Percentiles rank a stretch among this genome's conserved stretches.
Conservation (phyloP, 2,888 invertebrate species). For the Nymphalis polychloros region DNA sequence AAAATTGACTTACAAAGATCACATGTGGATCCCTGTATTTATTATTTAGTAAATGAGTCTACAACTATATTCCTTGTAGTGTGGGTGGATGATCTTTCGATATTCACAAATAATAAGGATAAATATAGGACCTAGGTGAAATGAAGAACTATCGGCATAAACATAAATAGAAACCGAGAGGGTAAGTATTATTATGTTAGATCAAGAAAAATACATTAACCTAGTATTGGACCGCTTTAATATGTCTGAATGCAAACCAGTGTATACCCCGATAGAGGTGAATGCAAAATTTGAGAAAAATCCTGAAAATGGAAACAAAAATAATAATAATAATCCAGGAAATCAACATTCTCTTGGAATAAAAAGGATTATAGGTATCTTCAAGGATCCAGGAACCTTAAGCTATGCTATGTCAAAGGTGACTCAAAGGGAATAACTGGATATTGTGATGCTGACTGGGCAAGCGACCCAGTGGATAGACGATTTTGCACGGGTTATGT, state of each 20-base stretch:
- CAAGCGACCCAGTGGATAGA: constrained; percentile 32
- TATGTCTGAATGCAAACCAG: constrained; percentile 9
- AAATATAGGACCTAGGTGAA: neutral
- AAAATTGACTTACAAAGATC: neutral
- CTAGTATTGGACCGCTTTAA: neutral
- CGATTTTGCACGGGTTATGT: constrained; percentile 43
- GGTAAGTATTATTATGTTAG: neutral
- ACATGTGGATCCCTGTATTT: neutral
- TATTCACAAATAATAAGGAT: neutral
- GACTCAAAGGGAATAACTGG: constrained; percentile 27
- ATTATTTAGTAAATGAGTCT: neutral
- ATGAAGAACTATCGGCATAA: neutral
- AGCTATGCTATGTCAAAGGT: constrained; percentile 29
- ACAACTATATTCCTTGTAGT: neutral
- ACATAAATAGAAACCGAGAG: neutral
- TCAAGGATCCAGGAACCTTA: constrained; percentile 36
- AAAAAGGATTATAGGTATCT: constrained; percentile 43
- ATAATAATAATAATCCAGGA: constrained; percentile 37
- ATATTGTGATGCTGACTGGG: constrained; percentile 46
- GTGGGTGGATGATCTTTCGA: neutral
- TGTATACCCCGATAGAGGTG: neutral
- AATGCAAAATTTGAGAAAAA: neutral
- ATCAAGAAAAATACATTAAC: constrained; percentile 11
- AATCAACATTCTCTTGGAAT: constrained; percentile 40
- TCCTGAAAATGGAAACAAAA: neutral